Evolutionary conservation across 1,140 invertebrate genomes (phyloP).

Genomic region (Wasmannia auropunctata): DNA sequence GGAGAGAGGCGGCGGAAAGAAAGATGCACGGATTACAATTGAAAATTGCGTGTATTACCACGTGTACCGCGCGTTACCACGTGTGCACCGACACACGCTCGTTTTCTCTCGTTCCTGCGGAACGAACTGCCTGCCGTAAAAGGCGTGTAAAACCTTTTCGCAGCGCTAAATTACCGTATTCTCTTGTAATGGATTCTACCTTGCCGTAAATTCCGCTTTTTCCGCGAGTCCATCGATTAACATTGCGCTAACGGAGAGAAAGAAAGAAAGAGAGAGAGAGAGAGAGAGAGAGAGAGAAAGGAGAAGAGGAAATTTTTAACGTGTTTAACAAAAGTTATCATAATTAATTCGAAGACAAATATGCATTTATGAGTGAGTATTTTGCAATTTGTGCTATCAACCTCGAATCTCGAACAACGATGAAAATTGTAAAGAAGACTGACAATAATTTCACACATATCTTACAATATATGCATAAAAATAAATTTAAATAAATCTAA

Average conservation of each 20-base stretch:
- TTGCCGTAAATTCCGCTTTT: slow-evolving; percentile 7
- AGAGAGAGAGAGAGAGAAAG: neutral
- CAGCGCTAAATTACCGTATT: slow-evolving; percentile 1
- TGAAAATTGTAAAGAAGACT: neutral
- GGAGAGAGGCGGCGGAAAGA: neutral
- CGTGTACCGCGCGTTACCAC: neutral
- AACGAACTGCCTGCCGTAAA: neutral
- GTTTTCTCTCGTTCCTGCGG: neutral
- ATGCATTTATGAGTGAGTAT: neutral
- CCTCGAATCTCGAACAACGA: too few relatives aligned
- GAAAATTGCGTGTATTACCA: slow-evolving; percentile 4
- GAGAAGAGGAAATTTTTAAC: neutral
- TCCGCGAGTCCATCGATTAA: neutral
- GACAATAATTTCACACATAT: neutral
- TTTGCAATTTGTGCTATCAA: neutral
- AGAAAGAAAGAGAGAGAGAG: neutral
- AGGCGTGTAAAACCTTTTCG: slow-evolving; percentile 15
- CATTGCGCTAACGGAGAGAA: neutral
- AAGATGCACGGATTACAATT: slow-evolving; percentile 33
- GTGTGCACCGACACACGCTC: neutral
- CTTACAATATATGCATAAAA: neutral
- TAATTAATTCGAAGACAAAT: neutral
- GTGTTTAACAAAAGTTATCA: neutral
- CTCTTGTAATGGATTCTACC: neutral
- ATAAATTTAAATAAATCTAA: too few relatives aligned